phyloP scores from a whole-genome alignment of 2,113 vertebrate genomes.

The Brachypteracias leptosomus region DNA sequence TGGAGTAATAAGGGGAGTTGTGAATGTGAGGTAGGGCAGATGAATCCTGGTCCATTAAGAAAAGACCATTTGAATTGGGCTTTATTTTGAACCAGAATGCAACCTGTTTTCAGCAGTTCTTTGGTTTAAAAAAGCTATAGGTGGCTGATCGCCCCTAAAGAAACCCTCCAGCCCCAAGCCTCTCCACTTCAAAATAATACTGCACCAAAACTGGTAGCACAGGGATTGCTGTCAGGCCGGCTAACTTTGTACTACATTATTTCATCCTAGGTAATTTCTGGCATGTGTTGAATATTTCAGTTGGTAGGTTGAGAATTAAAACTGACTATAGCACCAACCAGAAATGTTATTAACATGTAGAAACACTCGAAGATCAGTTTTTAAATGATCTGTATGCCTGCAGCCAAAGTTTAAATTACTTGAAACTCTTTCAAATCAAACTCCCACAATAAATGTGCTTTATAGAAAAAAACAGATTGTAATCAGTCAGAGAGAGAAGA shows the following conservation, averaged over 20 bases:
- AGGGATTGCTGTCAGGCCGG: not conserved
- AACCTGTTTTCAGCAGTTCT: not conserved
- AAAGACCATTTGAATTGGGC: not conserved
- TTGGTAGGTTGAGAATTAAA: not conserved
- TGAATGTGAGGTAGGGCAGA: not conserved
- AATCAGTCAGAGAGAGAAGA: conserved; percentile 16
- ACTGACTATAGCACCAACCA: not conserved
- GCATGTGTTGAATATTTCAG: not conserved
- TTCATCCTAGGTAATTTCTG: conserved; percentile 1
- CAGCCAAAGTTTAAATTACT: conserved; percentile 62
- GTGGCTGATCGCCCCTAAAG: not conserved
- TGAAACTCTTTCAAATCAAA: conserved; percentile 67
- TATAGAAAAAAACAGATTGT: conserved; percentile 58
- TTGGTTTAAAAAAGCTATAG: not conserved
- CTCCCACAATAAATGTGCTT: conserved; percentile 70
- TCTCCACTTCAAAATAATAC: not conserved
- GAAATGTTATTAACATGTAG: conserved; percentile 15
- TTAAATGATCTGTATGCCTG: conserved; percentile 30
- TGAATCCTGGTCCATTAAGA: not conserved
- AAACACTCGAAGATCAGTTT: conserved; percentile 34
- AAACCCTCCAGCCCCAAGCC: not conserved
- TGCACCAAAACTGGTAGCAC: not conserved
- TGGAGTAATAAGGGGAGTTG: not conserved
- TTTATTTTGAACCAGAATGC: not conserved
- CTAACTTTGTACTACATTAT: not conserved